Evolutionary conservation across 2,797 vertebrate genomes (phyloP).

Genomic region (Amazonetta brasiliensis): DNA sequence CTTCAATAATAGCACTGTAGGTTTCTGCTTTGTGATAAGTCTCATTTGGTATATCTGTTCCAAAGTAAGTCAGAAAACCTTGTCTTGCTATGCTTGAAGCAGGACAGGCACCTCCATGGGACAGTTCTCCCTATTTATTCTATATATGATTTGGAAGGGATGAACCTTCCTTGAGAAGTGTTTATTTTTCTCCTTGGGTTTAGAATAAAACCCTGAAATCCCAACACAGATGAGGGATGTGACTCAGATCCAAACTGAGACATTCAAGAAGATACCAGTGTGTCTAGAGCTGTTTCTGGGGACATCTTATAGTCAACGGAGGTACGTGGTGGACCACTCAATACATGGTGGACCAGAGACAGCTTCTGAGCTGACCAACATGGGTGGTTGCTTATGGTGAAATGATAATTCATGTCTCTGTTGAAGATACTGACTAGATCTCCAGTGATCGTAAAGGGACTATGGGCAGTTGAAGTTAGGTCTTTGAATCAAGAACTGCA

Average conservation of each 20-base stretch:
- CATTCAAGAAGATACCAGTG: fast-evolving
- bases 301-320: background rate
- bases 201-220: background rate
- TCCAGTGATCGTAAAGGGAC: background rate
- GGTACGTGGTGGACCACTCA: background rate
- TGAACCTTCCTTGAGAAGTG: background rate
- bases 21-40: background rate
- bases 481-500: background rate
- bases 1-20: background rate
- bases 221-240: background rate
- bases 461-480: background rate
- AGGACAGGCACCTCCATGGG: background rate
- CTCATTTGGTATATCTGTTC: background rate
- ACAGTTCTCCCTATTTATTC: background rate
- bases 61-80: background rate
- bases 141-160: background rate
- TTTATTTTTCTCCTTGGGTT: background rate
- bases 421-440: background rate
- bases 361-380: background rate
- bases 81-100: background rate
- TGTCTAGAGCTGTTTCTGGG: background rate
- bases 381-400: background rate
- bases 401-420: background rate
- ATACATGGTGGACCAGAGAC: background rate
- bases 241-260: background rate